Conservation (phyloP, 2,888 invertebrate species). For the Chrysotoxum bicinctum region DNA sequence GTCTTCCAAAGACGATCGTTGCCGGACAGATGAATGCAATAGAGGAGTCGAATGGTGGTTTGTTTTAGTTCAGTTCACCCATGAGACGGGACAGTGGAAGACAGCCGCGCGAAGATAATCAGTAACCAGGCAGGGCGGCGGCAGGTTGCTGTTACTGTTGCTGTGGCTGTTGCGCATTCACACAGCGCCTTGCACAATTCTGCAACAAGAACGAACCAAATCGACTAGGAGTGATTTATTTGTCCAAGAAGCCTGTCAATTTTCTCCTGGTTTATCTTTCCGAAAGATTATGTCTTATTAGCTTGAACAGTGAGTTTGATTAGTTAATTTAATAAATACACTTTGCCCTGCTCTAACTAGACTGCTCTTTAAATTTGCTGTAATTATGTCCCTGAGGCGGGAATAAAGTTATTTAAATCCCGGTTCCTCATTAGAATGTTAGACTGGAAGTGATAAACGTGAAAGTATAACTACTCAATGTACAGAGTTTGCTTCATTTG, state of each 20-base stretch:
- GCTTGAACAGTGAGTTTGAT: constrained; percentile 72
- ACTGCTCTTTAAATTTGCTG: neutral
- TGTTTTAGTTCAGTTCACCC: constrained; percentile 28
- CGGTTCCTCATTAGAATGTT: neutral
- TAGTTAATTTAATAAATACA: constrained; percentile 71
- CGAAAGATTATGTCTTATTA: constrained; percentile 71
- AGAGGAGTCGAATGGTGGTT: constrained; percentile 26
- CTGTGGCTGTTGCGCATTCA: constrained; percentile 46
- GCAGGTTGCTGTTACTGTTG: constrained; percentile 36
- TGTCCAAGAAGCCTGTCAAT: constrained; percentile 71
- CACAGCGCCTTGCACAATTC: constrained; percentile 47
- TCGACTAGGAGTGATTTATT: constrained; percentile 72
- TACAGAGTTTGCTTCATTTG: neutral
- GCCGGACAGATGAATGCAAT: constrained; percentile 66
- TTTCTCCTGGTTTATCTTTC: constrained; percentile 68
- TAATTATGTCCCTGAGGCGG: neutral
- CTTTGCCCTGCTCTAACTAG: neutral
- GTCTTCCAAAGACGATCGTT: constrained; percentile 52
- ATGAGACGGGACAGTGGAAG: constrained; percentile 37
- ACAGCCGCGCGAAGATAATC: constrained; percentile 68
- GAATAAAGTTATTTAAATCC: neutral
- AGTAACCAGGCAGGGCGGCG: constrained; percentile 54
- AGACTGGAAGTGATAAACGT: neutral
- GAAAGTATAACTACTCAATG: neutral
- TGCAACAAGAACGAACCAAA: constrained; percentile 46